A percentile compares a stretch with the other conserved stretches of the same genome.
phyloP scores from a whole-genome alignment of 2,888 invertebrate genomes.

The Rhingia campestris region DNA sequence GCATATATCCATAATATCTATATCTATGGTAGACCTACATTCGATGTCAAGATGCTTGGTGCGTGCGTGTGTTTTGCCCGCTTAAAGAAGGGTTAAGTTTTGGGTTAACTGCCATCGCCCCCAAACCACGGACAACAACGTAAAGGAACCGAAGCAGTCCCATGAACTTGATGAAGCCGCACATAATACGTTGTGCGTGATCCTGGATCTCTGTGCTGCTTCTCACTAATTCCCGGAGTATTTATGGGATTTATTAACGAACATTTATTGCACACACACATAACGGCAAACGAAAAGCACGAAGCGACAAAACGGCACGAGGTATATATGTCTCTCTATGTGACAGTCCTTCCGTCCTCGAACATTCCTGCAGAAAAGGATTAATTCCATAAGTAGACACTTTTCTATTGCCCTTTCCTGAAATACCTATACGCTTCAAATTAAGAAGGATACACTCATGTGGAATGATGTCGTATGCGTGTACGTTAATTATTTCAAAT shows the following conservation, averaged over 20 bases:
- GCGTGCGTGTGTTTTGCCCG: conserved; percentile 11
- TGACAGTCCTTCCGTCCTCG: conserved; percentile 55
- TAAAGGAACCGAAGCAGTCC: conserved; percentile 28
- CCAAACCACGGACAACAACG: conserved; percentile 11
- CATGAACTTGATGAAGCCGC: conserved; percentile 66
- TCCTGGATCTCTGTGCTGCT: conserved; percentile 72
- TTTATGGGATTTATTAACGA: conserved; percentile 74
- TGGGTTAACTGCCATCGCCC: conserved; percentile 57
- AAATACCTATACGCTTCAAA: conserved; percentile 8
- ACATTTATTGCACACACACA: conserved; percentile 63
- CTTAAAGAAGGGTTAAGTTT: conserved; percentile 57
- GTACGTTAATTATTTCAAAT: conserved; percentile 74
- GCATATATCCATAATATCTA: conserved; percentile 1
- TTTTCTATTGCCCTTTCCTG: not conserved
- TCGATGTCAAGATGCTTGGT: conserved; percentile 40
- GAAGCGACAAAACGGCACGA: conserved; percentile 12
- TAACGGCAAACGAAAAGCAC: conserved; percentile 1
- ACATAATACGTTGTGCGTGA: conserved; percentile 72
- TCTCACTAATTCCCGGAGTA: conserved; percentile 71
- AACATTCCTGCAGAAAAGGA: conserved; percentile 69
- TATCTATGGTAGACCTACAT: conserved; percentile 22
- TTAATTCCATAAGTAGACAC: conserved; percentile 68
- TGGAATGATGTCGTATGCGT: conserved; percentile 56
- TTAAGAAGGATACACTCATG: conserved; percentile 31
- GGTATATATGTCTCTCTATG: conserved; percentile 57